These are phyloP conservation scores for Pollicipes pollicipes DNA, from an alignment of 1,140 invertebrate species.

Conservation along the genomic window DNA sequence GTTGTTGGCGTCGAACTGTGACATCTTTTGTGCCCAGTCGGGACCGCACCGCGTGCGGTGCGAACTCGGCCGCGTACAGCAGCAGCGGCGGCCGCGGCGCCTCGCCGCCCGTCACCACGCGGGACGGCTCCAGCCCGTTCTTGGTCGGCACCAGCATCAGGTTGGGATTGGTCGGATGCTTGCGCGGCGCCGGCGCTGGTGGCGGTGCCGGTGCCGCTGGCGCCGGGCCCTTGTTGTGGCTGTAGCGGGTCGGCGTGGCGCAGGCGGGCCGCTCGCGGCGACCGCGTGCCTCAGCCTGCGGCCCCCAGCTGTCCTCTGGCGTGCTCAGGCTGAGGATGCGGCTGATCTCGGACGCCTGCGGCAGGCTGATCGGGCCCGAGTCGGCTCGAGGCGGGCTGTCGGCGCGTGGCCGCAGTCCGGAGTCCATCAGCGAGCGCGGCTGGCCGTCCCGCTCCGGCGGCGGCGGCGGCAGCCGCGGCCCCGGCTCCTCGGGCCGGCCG, in stretches of 20 bases:
- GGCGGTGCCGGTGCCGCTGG: constrained; percentile 9
- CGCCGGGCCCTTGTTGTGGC: constrained; percentile 14
- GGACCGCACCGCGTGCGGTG: neutral
- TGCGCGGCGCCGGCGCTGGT: constrained; percentile 13
- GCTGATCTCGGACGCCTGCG: constrained; percentile 9
- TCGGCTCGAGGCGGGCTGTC: neutral
- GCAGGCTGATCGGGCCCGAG: neutral
- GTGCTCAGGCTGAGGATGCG: constrained; percentile 12
- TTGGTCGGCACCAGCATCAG: constrained; percentile 18
- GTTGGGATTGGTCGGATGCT: constrained; percentile 16
- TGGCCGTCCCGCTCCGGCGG: neutral
- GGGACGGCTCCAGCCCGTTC: constrained; percentile 15
- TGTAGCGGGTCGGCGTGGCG: neutral
- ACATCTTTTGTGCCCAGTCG: constrained; percentile 11
- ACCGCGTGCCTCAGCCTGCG: neutral
- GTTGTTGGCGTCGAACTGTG: constrained; percentile 14
- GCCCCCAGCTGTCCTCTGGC: constrained; percentile 1
- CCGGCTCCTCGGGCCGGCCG: neutral
- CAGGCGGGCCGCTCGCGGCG: neutral
- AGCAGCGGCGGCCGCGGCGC: constrained; percentile 9
- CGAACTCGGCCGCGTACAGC: neutral
- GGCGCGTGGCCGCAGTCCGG: no score
- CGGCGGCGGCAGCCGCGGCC: no score
- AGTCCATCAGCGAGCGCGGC: neutral
- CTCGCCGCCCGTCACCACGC: constrained; percentile 15